Evolutionary conservation across 2,797 vertebrate species (phyloP).

Genomic region (Leptodactylus fallax): DNA sequence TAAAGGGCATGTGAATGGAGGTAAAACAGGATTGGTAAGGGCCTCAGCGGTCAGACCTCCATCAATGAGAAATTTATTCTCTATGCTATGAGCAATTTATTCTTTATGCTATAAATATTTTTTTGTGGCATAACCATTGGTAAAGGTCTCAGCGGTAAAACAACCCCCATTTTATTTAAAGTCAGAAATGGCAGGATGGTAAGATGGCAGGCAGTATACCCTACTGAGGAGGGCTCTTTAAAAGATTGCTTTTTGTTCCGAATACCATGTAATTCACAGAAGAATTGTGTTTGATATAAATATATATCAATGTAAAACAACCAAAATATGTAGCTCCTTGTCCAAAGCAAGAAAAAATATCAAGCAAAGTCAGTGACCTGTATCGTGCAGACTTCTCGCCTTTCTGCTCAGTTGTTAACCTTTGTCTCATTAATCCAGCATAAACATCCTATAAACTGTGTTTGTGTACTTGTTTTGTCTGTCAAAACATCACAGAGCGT

Average conservation of each 20-base stretch:
- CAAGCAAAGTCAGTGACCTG: conserved; percentile 41
- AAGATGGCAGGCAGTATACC: neutral
- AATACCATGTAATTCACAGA: too few species aligned
- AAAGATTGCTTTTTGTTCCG: neutral
- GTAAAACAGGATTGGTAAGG: too few species aligned
- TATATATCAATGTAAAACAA: neutral
- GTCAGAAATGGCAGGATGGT: too few species aligned
- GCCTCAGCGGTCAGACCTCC: too few species aligned
- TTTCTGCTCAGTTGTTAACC: conserved; percentile 43
- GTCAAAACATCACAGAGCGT: conserved; percentile 47
- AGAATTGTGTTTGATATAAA: conserved; percentile 18
- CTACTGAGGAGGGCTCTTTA: neutral
- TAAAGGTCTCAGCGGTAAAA: neutral
- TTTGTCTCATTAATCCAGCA: conserved; percentile 38
- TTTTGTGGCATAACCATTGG: too few species aligned
- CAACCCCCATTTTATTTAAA: neutral
- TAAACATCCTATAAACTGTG: conserved; percentile 35
- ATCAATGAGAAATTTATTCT: too few species aligned
- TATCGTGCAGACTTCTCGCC: conserved; percentile 20
- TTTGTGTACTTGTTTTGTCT: conserved; percentile 56
- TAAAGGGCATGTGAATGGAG: too few species aligned
- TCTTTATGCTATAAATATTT: too few species aligned
- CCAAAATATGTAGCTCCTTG: neutral
- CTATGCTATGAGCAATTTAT: too few species aligned
- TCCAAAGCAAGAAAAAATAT: conserved; percentile 65